Percentiles rank a stretch among this genome's conserved stretches.
These are phyloP conservation scores for Lissocephala sabroskyi DNA, from an alignment of 2,888 invertebrate species.

Conservation along the genomic window DNA sequence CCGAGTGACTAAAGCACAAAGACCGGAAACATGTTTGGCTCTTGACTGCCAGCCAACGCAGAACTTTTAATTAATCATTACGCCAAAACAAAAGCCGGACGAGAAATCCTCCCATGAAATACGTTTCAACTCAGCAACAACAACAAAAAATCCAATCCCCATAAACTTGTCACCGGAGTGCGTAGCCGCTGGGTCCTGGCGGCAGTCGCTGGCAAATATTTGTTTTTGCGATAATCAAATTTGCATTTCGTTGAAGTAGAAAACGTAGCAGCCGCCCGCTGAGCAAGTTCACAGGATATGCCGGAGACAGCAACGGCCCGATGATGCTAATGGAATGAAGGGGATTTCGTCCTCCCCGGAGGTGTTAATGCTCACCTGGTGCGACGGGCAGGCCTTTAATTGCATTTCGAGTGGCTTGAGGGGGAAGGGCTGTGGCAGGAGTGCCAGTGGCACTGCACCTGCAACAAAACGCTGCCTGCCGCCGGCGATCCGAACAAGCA, in stretches of 20 bases:
- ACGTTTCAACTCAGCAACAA: conserved; percentile 13
- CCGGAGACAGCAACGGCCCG: not conserved
- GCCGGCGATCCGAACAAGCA: conserved; percentile 32
- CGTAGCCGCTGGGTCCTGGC: too few relatives aligned
- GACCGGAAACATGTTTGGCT: too few relatives aligned
- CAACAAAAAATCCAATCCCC: not conserved
- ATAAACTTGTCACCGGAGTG: conserved; percentile 11
- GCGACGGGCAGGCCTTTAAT: too few relatives aligned
- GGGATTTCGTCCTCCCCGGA: too few relatives aligned
- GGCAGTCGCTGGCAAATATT: conserved; percentile 46
- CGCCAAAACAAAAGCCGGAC: too few relatives aligned
- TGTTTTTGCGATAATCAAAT: conserved; percentile 57
- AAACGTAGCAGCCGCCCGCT: conserved; percentile 16
- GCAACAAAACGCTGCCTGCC: conserved; percentile 25
- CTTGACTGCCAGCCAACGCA: too few relatives aligned
- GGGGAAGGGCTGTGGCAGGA: not conserved
- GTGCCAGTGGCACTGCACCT: conserved; percentile 24
- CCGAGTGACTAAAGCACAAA: conserved; percentile 34
- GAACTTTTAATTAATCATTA: conserved; percentile 45
- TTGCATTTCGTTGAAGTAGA: conserved; percentile 52
- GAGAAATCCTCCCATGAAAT: conserved; percentile 22
- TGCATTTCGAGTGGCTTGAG: not conserved
- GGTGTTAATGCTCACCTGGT: too few relatives aligned
- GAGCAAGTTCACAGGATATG: not conserved
- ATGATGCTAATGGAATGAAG: too few relatives aligned